Conservation (phyloP, 2,113 vertebrate genomes). For the Rousettus leschenaultii region DNA sequence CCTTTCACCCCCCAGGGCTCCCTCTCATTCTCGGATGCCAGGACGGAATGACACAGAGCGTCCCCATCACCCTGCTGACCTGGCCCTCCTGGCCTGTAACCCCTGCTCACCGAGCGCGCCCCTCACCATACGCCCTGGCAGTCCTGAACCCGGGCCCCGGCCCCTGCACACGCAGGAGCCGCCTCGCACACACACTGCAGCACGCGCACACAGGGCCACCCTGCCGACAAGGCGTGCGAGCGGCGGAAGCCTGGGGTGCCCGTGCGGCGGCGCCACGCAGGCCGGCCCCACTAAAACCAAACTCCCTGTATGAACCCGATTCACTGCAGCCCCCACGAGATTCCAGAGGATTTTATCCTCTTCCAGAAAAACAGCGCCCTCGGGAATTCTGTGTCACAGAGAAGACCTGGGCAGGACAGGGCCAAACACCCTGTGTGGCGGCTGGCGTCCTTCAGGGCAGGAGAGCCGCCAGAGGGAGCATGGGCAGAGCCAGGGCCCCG, state of each 20-base stretch:
- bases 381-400: neutral
- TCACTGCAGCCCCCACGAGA: neutral
- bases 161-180: neutral
- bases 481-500: neutral
- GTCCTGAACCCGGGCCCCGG: neutral
- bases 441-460: neutral
- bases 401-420: neutral
- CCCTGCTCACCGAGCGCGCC: neutral
- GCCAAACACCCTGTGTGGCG: neutral
- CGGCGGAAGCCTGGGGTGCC: rapidly evolving
- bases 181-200: neutral
- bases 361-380: neutral
- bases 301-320: neutral
- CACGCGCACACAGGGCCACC: neutral
- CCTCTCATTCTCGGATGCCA: neutral
- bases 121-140: rapidly evolving
- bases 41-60: neutral
- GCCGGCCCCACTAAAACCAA: neutral
- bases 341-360: neutral
- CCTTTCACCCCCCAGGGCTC: too few species aligned
- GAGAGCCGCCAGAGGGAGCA: neutral
- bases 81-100: neutral
- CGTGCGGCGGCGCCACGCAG: rapidly evolving
- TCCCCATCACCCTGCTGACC: neutral
- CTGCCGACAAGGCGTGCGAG: neutral